Evolutionary conservation across 2,888 invertebrate genomes (phyloP).

Genomic region (Drosophila maculinotata): DNA sequence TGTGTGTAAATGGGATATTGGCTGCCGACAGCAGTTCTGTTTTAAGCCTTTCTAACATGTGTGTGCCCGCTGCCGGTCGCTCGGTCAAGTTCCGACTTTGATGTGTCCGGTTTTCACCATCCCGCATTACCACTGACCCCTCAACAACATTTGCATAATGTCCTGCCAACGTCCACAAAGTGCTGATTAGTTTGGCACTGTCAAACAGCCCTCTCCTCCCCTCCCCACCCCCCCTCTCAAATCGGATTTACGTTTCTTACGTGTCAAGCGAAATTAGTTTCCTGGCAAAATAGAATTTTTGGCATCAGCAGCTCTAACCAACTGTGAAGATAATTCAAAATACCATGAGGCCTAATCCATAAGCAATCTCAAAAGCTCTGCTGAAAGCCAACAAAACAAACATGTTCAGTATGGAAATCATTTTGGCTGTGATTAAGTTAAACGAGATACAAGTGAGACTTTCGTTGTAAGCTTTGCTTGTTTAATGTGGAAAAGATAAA

Average conservation of each 20-base stretch:
- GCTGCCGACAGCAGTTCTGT: slow-evolving; percentile 43
- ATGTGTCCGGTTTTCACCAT: slow-evolving; percentile 25
- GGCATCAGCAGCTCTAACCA: slow-evolving; percentile 18
- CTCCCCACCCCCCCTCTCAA: background rate
- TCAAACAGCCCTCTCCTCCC: background rate
- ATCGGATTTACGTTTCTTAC: slow-evolving; percentile 24
- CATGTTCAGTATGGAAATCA: background rate
- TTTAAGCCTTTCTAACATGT: slow-evolving; percentile 39
- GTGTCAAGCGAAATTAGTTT: slow-evolving; percentile 44
- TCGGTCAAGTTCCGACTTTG: slow-evolving; percentile 51
- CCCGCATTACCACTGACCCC: background rate
- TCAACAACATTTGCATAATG: slow-evolving; percentile 55
- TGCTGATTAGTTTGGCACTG: slow-evolving; percentile 43
- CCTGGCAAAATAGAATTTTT: slow-evolving; percentile 5
- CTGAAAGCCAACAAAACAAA: background rate
- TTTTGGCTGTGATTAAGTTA: slow-evolving; percentile 5
- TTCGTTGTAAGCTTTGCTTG: too few species aligned
- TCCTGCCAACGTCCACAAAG: slow-evolving; percentile 31
- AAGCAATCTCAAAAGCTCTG: background rate
- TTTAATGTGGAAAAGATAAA: too few species aligned
- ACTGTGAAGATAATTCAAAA: too few species aligned
- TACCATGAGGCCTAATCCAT: too few species aligned
- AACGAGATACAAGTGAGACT: too few species aligned
- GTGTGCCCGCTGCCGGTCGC: slow-evolving; percentile 24
- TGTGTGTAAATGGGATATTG: slow-evolving; percentile 14